phyloP scores from a whole-genome alignment of 2,797 vertebrate genomes.

The Cebuella pygmaea region DNA sequence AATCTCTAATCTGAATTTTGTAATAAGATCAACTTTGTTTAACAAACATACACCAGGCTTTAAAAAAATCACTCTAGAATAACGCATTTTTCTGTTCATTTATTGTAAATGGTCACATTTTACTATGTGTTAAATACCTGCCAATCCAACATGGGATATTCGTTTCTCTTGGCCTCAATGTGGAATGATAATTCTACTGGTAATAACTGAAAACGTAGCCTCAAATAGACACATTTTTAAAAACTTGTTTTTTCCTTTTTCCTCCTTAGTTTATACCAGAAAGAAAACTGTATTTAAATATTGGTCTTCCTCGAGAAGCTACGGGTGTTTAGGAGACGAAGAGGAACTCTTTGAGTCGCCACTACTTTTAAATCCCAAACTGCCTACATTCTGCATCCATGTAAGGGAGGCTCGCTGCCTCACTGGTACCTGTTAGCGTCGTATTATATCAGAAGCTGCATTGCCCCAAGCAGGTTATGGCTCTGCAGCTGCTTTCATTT shows the following conservation, averaged over 20 bases:
- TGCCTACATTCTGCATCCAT: background rate
- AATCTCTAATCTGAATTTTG: background rate
- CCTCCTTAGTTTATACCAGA: background rate
- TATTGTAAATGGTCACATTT: constrained; percentile 23
- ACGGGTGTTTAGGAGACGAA: constrained; percentile 10
- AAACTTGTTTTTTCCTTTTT: background rate
- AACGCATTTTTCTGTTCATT: background rate
- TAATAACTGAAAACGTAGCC: background rate
- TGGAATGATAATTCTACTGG: background rate
- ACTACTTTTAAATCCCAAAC: constrained; percentile 44
- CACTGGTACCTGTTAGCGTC: background rate
- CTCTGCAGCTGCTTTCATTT: background rate
- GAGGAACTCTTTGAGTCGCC: constrained; percentile 37
- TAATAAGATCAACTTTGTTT: background rate
- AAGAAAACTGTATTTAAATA: background rate
- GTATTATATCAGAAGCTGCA: background rate
- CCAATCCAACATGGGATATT: background rate
- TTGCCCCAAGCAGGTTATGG: background rate
- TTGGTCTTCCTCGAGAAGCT: background rate
- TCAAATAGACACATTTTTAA: background rate
- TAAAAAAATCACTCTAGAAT: background rate
- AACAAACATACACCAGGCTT: background rate
- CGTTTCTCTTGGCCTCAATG: background rate
- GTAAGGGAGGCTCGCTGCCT: background rate
- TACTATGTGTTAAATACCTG: background rate